These are phyloP conservation scores for Bucco capensis DNA, from an alignment of 2,113 vertebrate genomes.

Conservation along the genomic window DNA sequence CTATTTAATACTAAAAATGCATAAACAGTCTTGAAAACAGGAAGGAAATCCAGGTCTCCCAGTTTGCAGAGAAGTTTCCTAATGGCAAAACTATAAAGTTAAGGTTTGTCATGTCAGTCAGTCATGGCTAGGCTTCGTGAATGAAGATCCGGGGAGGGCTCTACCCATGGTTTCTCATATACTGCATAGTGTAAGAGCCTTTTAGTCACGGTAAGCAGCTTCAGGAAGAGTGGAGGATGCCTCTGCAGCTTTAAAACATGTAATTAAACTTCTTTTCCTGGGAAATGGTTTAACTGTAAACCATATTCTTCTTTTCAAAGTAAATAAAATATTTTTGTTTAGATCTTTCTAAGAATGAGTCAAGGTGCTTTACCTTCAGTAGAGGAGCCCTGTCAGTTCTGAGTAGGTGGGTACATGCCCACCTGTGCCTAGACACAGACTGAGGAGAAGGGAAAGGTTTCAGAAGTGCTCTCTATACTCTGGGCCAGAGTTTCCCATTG, in stretches of 20 bases:
- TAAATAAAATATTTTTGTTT: not conserved
- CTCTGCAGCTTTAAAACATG: not conserved
- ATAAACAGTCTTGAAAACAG: not conserved
- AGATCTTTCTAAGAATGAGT: not conserved
- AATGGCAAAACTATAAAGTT: not conserved
- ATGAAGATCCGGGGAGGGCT: no score
- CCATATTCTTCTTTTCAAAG: not conserved
- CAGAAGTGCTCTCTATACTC: not conserved
- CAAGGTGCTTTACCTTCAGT: not conserved
- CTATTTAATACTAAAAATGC: not conserved
- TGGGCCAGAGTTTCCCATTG: not conserved
- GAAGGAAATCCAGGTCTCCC: not conserved
- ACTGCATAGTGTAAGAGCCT: not conserved
- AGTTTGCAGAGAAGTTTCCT: not conserved
- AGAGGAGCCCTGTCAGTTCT: not conserved
- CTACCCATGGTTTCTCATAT: not conserved
- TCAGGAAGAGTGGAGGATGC: not conserved
- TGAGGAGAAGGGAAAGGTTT: not conserved
- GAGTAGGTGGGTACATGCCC: not conserved
- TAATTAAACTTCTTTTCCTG: not conserved
- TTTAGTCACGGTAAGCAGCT: not conserved
- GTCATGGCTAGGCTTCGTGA: no score
- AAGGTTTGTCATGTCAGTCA: no score
- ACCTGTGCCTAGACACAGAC: not conserved
- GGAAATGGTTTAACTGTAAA: not conserved